Evolutionary conservation across 2,888 invertebrate species (phyloP), one percentile per base, ranked within the genome.

Genomic region (Acleris holmiana): DNA sequence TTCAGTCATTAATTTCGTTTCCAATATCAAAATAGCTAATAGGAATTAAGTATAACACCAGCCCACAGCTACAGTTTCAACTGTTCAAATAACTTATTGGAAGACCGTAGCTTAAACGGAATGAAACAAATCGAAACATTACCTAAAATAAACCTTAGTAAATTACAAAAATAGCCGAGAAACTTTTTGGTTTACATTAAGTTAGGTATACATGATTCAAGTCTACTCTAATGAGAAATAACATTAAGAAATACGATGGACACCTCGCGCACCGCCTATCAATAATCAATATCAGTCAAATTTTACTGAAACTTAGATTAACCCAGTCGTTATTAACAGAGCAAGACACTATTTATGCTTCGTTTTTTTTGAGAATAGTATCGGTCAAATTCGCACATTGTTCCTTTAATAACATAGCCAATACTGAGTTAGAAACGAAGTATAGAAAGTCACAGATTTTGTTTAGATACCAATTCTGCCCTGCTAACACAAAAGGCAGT

Each of bases 141-240:
- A 40, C 25, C 18, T 47, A 19, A 59, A 59, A 10, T 4, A 68
- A 76, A 75, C 74, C 73, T 76, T 77, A 75, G 10, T 19, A 46
- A 23, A 19, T 48, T 86, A 86, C 76, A 86, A 88, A 87, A 88
- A 88, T 88, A 88, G 79, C 80, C 77, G 78, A 79, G 74, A 74
- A 74, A 77, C 70, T 87, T 85, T 89, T 89, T 88, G 88, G 88
- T 88, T 86, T 73, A 74, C 79, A 79, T 80, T 79, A 68, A 78
- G 71, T 66, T 73, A 67, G 61, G 66, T 67, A 68, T 66, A 64
- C 62, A 73, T 73, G 76, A 69, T 70, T 76, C 73, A 44, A 55
- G 19, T 68, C 69, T 74, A 75, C 64, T 53, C 77, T 80, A 80
- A 66, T 76, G 75, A 85, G 78, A 84, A 75, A 78, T 81, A 79